Evolutionary conservation across 37 sponge, comb jelly and placozoan species (phyloP).

Genomic region (Cladorhizidae sp.): DNA sequence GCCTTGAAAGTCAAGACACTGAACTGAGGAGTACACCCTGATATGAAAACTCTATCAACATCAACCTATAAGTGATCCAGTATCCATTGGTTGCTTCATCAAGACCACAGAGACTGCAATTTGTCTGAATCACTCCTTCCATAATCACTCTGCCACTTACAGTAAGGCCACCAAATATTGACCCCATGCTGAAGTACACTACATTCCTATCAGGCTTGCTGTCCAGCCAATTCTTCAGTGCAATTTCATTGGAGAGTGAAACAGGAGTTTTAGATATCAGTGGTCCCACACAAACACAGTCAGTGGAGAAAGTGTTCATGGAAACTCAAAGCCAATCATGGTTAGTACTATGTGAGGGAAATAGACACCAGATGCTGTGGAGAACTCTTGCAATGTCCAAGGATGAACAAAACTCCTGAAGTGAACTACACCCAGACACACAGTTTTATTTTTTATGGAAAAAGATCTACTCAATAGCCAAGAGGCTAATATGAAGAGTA

Average conservation of each 20-base stretch:
- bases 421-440: too few species aligned
- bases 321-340: constrained; percentile 41
- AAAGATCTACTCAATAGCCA: too few species aligned
- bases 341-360: constrained; percentile 28
- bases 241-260: not conserved
- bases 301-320: constrained; percentile 18
- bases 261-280: not conserved
- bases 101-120: constrained; percentile 51
- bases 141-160: constrained; percentile 13
- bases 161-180: not conserved
- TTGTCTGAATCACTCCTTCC: constrained; percentile 16
- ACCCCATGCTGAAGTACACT: constrained; percentile 72
- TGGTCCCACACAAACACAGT: constrained; percentile 40
- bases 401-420: not conserved
- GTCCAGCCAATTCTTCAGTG: constrained; percentile 46
- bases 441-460: too few species aligned
- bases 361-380: not conserved
- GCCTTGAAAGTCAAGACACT: constrained; percentile 28
- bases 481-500: too few species aligned
- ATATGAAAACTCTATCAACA: constrained; percentile 28
- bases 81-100: constrained; percentile 17
- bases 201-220: constrained; percentile 19
- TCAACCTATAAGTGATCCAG: constrained; percentile 30
- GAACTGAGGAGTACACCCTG: constrained; percentile 50
- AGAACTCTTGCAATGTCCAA: not conserved